phyloP scores from a whole-genome alignment of 2,113 vertebrate species.

The Alaudala cheleensis region DNA sequence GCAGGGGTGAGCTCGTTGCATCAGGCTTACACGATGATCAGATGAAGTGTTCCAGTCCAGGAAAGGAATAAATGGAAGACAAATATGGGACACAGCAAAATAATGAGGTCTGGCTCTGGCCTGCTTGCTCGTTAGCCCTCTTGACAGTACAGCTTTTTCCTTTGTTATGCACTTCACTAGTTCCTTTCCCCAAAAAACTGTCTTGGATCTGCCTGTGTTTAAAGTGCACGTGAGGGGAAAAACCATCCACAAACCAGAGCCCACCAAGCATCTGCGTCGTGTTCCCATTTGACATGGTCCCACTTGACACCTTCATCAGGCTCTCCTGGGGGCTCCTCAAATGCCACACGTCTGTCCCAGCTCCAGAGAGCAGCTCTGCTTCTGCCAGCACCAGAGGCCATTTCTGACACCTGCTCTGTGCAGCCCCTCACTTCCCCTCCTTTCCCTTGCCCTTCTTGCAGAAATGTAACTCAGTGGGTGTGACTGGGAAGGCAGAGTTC shows the following conservation, averaged over 20 bases:
- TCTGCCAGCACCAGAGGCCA: background rate
- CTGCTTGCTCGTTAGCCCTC: background rate
- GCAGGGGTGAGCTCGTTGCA: background rate
- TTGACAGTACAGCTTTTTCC: background rate
- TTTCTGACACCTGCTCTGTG: background rate
- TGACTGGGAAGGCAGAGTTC: background rate
- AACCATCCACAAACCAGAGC: background rate
- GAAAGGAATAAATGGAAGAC: background rate
- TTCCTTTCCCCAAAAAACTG: background rate
- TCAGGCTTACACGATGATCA: accelerated
- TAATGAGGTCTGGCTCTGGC: background rate
- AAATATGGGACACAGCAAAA: background rate
- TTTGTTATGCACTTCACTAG: background rate
- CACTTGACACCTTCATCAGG: background rate
- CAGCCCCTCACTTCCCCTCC: background rate
- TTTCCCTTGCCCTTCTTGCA: background rate
- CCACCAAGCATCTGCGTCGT: accelerated
- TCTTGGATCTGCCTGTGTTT: background rate
- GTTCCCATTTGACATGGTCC: background rate
- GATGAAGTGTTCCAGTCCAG: background rate
- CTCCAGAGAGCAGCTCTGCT: background rate
- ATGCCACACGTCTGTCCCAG: background rate
- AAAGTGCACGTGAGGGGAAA: background rate
- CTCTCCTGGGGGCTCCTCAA: background rate
- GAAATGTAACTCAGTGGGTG: background rate